Conservation (phyloP, 2,888 invertebrate species). For the Lasiommata megera region DNA sequence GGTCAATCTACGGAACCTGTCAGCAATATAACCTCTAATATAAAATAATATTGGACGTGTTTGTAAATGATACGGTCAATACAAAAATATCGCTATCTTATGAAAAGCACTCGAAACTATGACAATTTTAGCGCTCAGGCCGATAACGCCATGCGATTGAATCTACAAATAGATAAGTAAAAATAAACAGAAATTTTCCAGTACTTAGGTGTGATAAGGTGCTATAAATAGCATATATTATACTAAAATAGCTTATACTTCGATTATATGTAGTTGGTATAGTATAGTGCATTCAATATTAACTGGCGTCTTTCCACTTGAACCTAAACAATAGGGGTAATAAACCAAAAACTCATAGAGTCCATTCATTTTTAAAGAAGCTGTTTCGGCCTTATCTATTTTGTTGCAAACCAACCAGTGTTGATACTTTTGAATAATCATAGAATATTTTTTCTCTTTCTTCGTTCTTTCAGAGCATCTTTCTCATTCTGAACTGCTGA, state of each 20-base stretch:
- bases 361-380: too few species aligned
- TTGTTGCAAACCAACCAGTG: too few species aligned
- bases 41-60: conserved; percentile 16
- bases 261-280: neutral
- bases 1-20: neutral
- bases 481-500: too few species aligned
- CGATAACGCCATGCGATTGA: neutral
- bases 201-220: conserved; percentile 1
- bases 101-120: conserved; percentile 20
- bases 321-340: too few species aligned
- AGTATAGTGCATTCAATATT: too few species aligned
- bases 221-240: conserved; percentile 6
- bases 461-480: too few species aligned
- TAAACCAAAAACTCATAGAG: too few species aligned
- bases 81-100: conserved; percentile 24
- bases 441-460: too few species aligned
- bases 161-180: conserved; percentile 18
- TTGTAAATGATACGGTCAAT: conserved; percentile 19
- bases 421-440: too few species aligned
- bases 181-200: conserved; percentile 19
- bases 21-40: conserved; percentile 4
- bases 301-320: too few species aligned
- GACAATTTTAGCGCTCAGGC: conserved; percentile 11
- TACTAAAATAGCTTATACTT: conserved; percentile 1
- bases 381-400: too few species aligned